These are phyloP conservation scores for Calameuta pallipes DNA, from an alignment of 2,888 invertebrate genomes.

Conservation along the genomic window DNA sequence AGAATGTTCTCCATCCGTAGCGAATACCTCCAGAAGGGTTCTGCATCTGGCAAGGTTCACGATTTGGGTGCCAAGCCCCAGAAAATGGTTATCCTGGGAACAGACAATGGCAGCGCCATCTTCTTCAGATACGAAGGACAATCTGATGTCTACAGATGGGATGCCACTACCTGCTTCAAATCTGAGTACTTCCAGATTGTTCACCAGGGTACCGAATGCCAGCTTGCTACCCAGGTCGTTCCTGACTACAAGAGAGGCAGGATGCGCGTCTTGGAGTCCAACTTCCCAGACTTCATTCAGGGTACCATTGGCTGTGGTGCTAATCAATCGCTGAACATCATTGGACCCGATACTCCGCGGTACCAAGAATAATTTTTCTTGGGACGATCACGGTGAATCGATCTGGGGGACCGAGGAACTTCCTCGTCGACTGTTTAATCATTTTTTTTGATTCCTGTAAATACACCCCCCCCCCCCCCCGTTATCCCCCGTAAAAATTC, in stretches of 20 bases:
- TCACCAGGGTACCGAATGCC: constrained; percentile 68
- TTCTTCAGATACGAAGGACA: constrained; percentile 73
- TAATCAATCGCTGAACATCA: constrained; percentile 68
- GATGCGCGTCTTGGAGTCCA: constrained; percentile 73
- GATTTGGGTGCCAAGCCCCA: constrained; percentile 72
- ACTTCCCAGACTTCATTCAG: constrained; percentile 74
- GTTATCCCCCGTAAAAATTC: neutral
- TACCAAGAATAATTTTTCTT: neutral
- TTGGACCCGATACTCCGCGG: constrained; percentile 30
- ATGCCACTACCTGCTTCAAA: constrained; percentile 66
- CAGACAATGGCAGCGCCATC: constrained; percentile 72
- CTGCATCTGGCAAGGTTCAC: constrained; percentile 68
- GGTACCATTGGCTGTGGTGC: constrained; percentile 74
- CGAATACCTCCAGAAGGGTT: constrained; percentile 72
- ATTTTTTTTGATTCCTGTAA: neutral
- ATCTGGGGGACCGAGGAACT: neutral
- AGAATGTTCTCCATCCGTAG: constrained; percentile 75
- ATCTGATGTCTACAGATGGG: constrained; percentile 72
- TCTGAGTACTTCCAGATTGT: constrained; percentile 68
- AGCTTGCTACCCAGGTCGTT: constrained; percentile 71
- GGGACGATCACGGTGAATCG: neutral
- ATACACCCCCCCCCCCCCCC: neutral
- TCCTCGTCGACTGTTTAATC: neutral
- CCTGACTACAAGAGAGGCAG: constrained; percentile 70
- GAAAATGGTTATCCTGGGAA: constrained; percentile 73